Evolutionary conservation across 2,797 vertebrate genomes (phyloP), one percentile per base, ranked within the genome.

Genomic region (Gadopsis bispinosus): DNA sequence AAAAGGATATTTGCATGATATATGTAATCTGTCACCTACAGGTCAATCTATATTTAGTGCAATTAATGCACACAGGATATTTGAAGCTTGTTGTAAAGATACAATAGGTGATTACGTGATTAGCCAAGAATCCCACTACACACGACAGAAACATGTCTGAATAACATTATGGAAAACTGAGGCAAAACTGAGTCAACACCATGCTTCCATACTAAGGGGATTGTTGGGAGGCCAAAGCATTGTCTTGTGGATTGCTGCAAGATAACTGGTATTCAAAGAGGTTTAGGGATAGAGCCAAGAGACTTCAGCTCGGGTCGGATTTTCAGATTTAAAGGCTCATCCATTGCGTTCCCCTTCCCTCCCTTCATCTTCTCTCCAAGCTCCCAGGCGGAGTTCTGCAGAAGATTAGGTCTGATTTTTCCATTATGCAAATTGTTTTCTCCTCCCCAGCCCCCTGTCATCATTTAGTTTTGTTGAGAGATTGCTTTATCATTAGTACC

Each of bases 391-490:
- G 75, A 83, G 72, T 73, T 64, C 80, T 86, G 87, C 70, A 79
- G 50, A 81, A 90, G 91, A 94, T 94, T 89, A 92, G 77, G 65
- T 73, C 77, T 62, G 84, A 89, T 86, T 88, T 90, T 91, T 83
- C 88, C 91, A 94, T 94, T 92, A 94, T 87, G 81, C 77, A 91
- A 92, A 94, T 94, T 91, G 89, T 88, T 94, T 89, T 89, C 73
- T 79, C 71, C 62, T 69, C 61, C 62, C 58, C 50, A 20, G 63
- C 31, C 51, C 37, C n/a, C 60, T 66, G 31, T 81, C 60, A 65
- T 83, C 62, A 69, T 76, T 85, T 82, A 79, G 69, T 69, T 86
- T 86, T 66, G 26, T 79, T 69, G 56, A 87, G 66, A 80, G 73
- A 77, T 77, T 73, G 78, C 63, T 88, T 85, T 69, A 79, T 75